phyloP scores from a whole-genome alignment of 2,797 vertebrate genomes.

The Poecile montanus region DNA sequence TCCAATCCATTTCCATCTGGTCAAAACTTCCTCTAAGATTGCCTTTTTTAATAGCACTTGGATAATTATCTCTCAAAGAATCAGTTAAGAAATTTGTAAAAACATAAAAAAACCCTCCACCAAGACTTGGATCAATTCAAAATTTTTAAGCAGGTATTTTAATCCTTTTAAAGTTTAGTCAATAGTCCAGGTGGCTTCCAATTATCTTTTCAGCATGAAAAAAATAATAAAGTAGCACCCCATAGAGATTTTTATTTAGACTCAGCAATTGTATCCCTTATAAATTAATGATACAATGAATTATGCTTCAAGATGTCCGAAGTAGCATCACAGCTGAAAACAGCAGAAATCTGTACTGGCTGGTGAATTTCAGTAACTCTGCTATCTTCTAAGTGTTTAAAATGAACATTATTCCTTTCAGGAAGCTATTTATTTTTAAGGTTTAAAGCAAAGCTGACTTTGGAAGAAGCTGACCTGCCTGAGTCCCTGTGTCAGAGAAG shows the following conservation, averaged over 20 bases:
- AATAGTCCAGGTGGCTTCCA: not conserved
- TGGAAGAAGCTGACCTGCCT: not conserved
- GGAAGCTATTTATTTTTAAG: not conserved
- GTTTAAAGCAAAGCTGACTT: not conserved
- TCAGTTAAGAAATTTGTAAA: not conserved
- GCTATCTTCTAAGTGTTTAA: not conserved
- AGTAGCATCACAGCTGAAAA: not conserved
- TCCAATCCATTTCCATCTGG: not conserved
- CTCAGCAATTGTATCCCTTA: not conserved
- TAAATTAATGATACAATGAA: not conserved
- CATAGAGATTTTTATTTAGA: not conserved
- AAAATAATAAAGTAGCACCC: not conserved
- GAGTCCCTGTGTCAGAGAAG: not conserved
- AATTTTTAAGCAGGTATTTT: not conserved
- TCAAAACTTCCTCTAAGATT: not conserved
- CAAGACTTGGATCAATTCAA: not conserved
- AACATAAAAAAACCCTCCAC: fast-evolving
- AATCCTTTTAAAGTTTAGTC: not conserved
- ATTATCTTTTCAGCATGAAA: not conserved
- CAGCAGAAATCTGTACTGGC: not conserved
- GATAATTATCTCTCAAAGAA: not conserved
- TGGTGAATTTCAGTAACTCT: not conserved
- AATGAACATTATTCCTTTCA: not conserved
- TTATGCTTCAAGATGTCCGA: not conserved
- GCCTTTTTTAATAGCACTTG: not conserved